Base-by-base conservation (phyloP, 2,888 invertebrate genomes). In the Chydorus sphaericus region DNA sequence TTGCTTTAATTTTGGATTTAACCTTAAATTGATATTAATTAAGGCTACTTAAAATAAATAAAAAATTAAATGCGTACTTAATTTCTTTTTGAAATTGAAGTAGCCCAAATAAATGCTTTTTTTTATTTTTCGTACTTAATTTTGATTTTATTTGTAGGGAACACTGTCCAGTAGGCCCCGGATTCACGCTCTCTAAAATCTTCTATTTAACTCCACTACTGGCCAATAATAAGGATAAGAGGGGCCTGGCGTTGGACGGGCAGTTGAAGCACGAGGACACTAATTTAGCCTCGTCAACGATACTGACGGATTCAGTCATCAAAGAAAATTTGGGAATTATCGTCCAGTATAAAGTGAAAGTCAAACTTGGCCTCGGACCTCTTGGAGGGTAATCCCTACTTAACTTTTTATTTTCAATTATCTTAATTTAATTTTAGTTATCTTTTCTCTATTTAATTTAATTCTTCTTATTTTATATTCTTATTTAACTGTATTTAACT, bases 301-400 rank as follows among this genome's bases (percentile, higher is more conserved):
- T 90, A 71, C 84, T 92, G 63, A 85, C 85, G 58, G 91, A 92
- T 73, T 85, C 87, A 56, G 78, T 86, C 65, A 92, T 93, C 73
- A 85, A 93, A 65, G 98, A 98, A 75, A 97, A 93, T 71, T 78
- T 98, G 69, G 98, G 98, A 63, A 98, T 98, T 66, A 93, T 98
- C 70, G 98, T 98, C 62, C 94, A 96, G 74, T 98, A 98, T 76
- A 93, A 93, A 78, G 94, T 96, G 56, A 96, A 96, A 77, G 96
- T 98, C 65, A 92, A 94, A 73, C 79, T 98, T 60, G 87, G 92
- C 67, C 81, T 98, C 61, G 93, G 91, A 63, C 81, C 94, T 61
- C 78, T 96, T 62, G 93, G 91, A 68, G 92, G 93, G 89, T 90
- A 73, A 81, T 81, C n/a, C 73, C 28, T 18, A 52, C 44, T 7